These are phyloP conservation scores for Fringilla coelebs DNA, from an alignment of 2,797 vertebrate species.

Conservation along the genomic window DNA sequence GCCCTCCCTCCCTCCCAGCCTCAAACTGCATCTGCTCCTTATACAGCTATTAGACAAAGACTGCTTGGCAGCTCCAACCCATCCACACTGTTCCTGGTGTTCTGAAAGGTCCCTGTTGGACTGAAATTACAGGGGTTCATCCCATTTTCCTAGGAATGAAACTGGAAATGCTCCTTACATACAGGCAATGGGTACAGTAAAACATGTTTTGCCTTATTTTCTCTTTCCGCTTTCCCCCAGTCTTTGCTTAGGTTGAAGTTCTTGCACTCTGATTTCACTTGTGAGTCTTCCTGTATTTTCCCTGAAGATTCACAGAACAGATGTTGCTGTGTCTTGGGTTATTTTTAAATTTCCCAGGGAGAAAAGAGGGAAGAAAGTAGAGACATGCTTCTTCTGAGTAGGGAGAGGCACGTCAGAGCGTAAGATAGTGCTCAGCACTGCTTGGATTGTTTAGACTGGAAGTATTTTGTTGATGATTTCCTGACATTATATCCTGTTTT, in stretches of 20 bases:
- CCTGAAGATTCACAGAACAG: neutral
- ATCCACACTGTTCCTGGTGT: fast-evolving
- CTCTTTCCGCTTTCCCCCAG: fast-evolving
- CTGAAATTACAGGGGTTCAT: neutral
- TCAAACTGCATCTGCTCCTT: neutral
- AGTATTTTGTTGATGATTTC: neutral
- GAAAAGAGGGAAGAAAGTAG: neutral
- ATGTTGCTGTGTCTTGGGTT: neutral
- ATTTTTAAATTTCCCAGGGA: slow-evolving; percentile 23
- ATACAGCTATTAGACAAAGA: neutral
- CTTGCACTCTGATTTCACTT: neutral
- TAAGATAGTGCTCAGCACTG: neutral
- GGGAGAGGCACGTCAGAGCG: neutral
- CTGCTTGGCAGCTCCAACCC: neutral
- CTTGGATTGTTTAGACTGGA: neutral
- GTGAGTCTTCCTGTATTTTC: slow-evolving; percentile 22
- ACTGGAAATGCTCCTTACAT: neutral
- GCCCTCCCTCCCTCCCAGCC: neutral
- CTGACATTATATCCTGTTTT: slow-evolving; percentile 17
- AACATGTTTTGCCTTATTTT: neutral
- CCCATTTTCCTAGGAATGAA: neutral
- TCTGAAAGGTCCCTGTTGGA: neutral
- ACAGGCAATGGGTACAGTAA: neutral
- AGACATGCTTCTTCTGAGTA: neutral
- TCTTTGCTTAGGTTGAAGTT: neutral